These are phyloP conservation scores for Liolophura sinensis DNA, from an alignment of 1,140 invertebrate species.

Conservation along the genomic window DNA sequence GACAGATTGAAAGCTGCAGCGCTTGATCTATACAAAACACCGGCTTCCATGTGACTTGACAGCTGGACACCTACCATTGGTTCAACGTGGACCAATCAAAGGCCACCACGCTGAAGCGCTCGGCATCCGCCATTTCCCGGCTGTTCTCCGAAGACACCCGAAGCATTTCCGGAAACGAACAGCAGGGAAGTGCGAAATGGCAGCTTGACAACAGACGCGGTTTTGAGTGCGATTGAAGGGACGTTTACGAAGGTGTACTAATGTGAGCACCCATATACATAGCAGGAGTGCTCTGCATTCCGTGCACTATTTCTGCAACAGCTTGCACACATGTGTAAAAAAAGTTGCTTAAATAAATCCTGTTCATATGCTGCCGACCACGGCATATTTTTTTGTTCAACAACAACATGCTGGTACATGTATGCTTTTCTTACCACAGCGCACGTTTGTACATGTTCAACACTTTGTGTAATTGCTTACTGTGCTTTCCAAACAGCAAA, in stretches of 20 bases:
- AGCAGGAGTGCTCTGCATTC: too few species aligned
- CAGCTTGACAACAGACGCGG: neutral
- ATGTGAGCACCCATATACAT: neutral
- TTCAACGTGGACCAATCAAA: constrained; percentile 42
- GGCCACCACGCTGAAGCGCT: constrained; percentile 44
- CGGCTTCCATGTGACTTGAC: constrained; percentile 48
- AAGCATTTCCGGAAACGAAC: constrained; percentile 1
- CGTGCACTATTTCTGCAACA: too few species aligned
- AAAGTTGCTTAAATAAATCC: too few species aligned
- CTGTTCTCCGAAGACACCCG: neutral
- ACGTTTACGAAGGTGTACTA: neutral
- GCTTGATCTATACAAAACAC: constrained; percentile 17
- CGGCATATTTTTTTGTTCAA: too few species aligned
- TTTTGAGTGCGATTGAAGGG: neutral
- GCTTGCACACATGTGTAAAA: too few species aligned
- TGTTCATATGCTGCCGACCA: too few species aligned
- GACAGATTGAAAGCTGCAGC: neutral
- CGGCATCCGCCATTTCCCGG: neutral
- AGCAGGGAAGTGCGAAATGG: neutral
- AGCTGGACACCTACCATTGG: constrained; percentile 53
- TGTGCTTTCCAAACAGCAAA: too few species aligned
- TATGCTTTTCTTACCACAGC: too few species aligned
- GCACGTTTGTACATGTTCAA: too few species aligned
- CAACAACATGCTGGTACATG: too few species aligned
- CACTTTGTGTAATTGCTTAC: too few species aligned